Evolutionary conservation across 1,140 invertebrate genomes (phyloP), one percentile per base, ranked within the genome.

Genomic region (Dendroctonus valens): DNA sequence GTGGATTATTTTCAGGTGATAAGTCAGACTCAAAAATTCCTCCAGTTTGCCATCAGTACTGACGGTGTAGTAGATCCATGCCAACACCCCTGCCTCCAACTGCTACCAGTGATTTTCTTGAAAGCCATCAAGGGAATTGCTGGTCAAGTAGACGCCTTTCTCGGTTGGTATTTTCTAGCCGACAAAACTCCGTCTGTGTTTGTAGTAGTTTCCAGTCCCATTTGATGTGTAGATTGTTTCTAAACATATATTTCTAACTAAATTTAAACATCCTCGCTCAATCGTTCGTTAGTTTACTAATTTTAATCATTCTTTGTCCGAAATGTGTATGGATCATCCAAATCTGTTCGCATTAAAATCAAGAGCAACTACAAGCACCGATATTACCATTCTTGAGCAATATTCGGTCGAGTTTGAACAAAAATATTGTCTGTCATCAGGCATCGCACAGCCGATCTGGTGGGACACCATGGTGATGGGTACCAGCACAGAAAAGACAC

Each of bases 61-160:
- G 86, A 88, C 40, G 86, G 83, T 15, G 86, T 87, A 8, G 80
- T 90, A 40, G 94, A 98, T 79, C 93, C 94, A 0, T 91, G 89
- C 76, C 91, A 94, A 73, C 95, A 97, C 83, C 92, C 93, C 0
- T 97, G 94, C 79, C 80, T 98, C n/a, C 84, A 88, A 70, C 82
- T 85, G 52, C 81, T 98, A 69, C 95, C 96, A 3, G 82, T 87
- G 50, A 97, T 97, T 72, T 99, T 98, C 82, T 83, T 92, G 46
- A 93, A 93, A 80, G 93, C 96, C 7, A 96, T 98, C 83, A 91
- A 91, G 80, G 95, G 95, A 6, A 86, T 98, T 65, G 91, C 96
- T 6, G 89, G 89, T 44, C 89, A 97, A 76, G 94, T 98, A 8
- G 96, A 98, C 82, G 94, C 95, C 14, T 98, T 98, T 82, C 79